phyloP scores from a whole-genome alignment of 92 coral and sea anemone species.

The Porites rus region DNA sequence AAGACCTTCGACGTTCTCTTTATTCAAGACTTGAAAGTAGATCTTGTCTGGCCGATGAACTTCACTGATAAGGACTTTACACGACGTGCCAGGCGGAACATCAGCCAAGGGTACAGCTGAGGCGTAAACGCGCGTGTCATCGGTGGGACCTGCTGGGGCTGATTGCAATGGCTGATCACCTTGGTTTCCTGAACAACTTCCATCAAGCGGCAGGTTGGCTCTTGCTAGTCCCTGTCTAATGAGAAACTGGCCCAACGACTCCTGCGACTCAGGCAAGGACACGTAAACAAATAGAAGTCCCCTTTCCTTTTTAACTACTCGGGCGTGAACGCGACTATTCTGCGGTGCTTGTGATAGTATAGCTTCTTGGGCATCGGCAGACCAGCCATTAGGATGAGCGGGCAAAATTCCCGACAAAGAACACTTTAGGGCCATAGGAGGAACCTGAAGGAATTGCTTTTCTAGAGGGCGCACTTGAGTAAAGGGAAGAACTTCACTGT shows the following conservation, averaged over 20 bases:
- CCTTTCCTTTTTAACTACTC: conserved; percentile 41
- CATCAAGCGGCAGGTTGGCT: conserved; percentile 1
- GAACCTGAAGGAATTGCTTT: conserved; percentile 48
- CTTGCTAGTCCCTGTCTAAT: conserved; percentile 29
- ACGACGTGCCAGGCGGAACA: conserved; percentile 41
- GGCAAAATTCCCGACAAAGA: conserved; percentile 70
- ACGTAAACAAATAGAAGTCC: conserved; percentile 62
- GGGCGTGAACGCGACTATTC: conserved; percentile 41
- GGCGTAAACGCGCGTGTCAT: conserved; percentile 5
- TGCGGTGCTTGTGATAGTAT: conserved; percentile 62
- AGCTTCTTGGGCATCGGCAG: conserved; percentile 55
- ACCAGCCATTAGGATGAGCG: conserved; percentile 67
- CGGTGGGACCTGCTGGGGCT: neutral
- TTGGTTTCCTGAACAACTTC: neutral
- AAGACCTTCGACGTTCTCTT: conserved; percentile 61
- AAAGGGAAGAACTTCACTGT: conserved; percentile 55
- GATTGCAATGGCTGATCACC: neutral
- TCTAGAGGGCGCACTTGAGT: conserved; percentile 81
- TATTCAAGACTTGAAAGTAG: conserved; percentile 66
- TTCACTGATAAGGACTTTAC: conserved; percentile 66
- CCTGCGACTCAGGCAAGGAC: conserved; percentile 23
- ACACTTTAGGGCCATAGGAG: conserved; percentile 81
- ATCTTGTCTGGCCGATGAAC: conserved; percentile 56
- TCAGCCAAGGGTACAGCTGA: conserved; percentile 52
- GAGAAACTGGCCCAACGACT: conserved; percentile 39